Percentiles rank a stretch among this genome's conserved stretches.
Evolutionary conservation across 2,888 invertebrate species (phyloP).

Genomic region (Villa cingulata): DNA sequence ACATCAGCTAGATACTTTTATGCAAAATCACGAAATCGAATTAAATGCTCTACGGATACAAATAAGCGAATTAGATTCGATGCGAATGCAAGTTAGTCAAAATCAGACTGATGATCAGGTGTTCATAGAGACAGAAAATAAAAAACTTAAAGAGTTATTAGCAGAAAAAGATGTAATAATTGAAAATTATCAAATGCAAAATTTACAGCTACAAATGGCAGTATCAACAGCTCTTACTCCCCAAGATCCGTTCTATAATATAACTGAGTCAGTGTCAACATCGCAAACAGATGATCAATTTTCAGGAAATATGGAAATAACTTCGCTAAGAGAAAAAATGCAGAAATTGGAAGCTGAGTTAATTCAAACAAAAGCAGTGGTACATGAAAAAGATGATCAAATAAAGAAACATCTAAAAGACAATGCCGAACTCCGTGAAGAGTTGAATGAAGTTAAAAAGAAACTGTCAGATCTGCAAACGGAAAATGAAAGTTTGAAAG

Average conservation of each 20-base stretch:
- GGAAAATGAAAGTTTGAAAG: constrained; percentile 18
- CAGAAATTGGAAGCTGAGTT: constrained; percentile 6
- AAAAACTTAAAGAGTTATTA: constrained; percentile 40
- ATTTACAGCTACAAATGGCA: constrained; percentile 29
- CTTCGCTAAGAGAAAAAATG: constrained; percentile 3
- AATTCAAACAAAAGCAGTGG: neutral
- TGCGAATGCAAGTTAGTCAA: constrained; percentile 31
- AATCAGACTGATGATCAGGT: constrained; percentile 37
- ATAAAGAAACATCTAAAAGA: neutral
- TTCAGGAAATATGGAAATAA: neutral
- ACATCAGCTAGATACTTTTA: constrained; percentile 29
- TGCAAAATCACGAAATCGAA: constrained; percentile 31
- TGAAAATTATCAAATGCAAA: constrained; percentile 30
- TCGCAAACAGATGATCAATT: neutral
- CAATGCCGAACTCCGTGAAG: neutral
- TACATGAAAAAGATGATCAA: constrained; percentile 5
- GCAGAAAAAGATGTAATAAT: constrained; percentile 40
- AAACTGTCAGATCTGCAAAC: constrained; percentile 14
- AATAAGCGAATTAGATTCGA: constrained; percentile 29
- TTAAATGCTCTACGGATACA: constrained; percentile 28
- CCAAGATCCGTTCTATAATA: neutral
- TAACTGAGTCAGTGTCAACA: neutral
- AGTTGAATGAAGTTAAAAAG: neutral
- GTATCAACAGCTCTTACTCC: constrained; percentile 5
- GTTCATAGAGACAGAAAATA: constrained; percentile 41